Evolutionary conservation across 2,888 invertebrate species (phyloP).

Genomic region (Hyles lineata): DNA sequence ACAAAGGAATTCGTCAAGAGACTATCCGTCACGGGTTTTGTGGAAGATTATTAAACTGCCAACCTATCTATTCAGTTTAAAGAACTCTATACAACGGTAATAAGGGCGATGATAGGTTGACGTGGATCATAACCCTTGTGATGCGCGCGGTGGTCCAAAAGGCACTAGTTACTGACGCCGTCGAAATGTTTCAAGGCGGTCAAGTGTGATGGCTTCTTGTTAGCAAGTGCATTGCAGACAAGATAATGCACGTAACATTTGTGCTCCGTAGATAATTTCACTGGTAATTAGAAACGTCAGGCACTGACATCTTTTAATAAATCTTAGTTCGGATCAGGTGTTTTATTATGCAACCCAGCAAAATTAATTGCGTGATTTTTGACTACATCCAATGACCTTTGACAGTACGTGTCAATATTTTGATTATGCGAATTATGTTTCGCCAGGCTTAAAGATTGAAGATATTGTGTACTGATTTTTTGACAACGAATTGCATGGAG

Average conservation of each 20-base stretch:
- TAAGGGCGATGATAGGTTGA: conserved; percentile 45
- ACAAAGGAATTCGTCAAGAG: conserved; percentile 76
- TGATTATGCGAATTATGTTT: not conserved
- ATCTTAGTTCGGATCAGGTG: conserved; percentile 12
- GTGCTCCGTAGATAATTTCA: conserved; percentile 31
- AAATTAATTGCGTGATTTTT: conserved; percentile 20
- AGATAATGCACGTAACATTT: conserved; percentile 59
- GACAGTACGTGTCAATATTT: conserved; percentile 15
- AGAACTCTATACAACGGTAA: conserved; percentile 38
- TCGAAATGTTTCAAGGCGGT: conserved; percentile 75
- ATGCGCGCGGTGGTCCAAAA: conserved; percentile 63
- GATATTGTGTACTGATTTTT: conserved; percentile 2
- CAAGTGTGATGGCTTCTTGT: conserved; percentile 78
- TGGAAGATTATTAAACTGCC: conserved; percentile 54
- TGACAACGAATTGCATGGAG: not conserved
- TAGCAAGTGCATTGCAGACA: conserved; percentile 70
- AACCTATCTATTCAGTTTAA: conserved; percentile 35
- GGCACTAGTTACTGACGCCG: conserved; percentile 72
- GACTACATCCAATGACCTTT: conserved; percentile 3
- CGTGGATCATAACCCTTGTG: conserved; percentile 51
- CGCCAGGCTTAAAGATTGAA: not conserved
- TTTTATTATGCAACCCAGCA: not conserved
- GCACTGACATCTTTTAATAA: conserved; percentile 3
- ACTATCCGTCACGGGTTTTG: conserved; percentile 69
- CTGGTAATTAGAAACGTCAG: conserved; percentile 30